These are phyloP conservation scores for Osmerus eperlanus DNA, from an alignment of 2,113 vertebrate species.

Conservation along the genomic window DNA sequence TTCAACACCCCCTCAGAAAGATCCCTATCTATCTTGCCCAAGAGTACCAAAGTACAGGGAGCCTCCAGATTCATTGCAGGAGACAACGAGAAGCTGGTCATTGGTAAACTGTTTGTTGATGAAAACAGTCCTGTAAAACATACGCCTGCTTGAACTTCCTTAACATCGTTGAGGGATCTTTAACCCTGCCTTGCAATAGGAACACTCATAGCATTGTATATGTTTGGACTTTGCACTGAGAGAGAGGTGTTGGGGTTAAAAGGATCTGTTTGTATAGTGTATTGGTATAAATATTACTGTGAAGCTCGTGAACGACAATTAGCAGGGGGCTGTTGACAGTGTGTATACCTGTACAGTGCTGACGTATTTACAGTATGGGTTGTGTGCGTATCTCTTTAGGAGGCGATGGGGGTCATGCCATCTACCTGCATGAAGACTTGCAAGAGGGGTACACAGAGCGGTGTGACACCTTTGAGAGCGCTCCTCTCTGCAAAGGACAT, in stretches of 20 bases:
- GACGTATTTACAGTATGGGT: conserved; percentile 9
- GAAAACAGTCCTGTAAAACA: too few species aligned
- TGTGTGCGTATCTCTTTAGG: conserved; percentile 58
- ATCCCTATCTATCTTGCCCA: conserved; percentile 62
- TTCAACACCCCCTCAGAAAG: conserved; percentile 28
- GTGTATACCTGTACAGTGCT: conserved; percentile 1
- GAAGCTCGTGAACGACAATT: background rate
- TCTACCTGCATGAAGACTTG: conserved; percentile 70
- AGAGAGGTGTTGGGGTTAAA: conserved; percentile 1
- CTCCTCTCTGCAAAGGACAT: conserved; percentile 75
- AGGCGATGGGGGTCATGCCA: conserved; percentile 77
- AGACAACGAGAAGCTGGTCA: conserved; percentile 66
- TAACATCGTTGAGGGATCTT: too few species aligned
- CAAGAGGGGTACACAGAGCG: conserved; percentile 67
- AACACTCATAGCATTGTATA: background rate
- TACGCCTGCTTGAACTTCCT: too few species aligned
- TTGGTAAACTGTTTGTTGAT: conserved; percentile 64
- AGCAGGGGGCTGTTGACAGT: background rate
- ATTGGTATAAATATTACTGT: conserved; percentile 2
- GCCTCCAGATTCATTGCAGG: conserved; percentile 80
- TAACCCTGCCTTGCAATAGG: too few species aligned
- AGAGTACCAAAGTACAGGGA: conserved; percentile 72
- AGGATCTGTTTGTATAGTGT: background rate
- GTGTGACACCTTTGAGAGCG: conserved; percentile 82
- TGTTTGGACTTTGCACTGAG: background rate